A percentile compares a stretch with the other conserved stretches of the same genome.
Evolutionary conservation across 2,797 vertebrate genomes (phyloP).

Genomic region (Knipowitschia caucasica): DNA sequence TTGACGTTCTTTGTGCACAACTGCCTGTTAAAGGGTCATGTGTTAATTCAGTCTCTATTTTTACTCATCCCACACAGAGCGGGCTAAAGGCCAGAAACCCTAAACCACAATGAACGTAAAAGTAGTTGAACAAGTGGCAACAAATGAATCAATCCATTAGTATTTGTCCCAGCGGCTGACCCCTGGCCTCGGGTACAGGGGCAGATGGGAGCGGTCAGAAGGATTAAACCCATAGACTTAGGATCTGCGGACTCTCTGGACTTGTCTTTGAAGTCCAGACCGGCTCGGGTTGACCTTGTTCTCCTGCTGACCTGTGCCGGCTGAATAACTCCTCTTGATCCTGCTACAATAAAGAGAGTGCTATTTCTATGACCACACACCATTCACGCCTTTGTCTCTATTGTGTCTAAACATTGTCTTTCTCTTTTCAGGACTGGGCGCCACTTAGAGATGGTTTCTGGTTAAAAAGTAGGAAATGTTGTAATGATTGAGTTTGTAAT

Average conservation of each 20-base stretch:
- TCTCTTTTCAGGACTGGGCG: neutral
- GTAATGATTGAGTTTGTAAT: neutral
- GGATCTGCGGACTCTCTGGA: constrained; percentile 51
- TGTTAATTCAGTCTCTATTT: constrained; percentile 26
- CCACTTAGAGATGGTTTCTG: neutral
- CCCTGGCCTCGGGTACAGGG: constrained; percentile 33
- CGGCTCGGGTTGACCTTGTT: constrained; percentile 64
- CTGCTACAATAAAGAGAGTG: constrained; percentile 47
- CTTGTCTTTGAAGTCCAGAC: constrained; percentile 70
- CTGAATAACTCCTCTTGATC: constrained; percentile 52
- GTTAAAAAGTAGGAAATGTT: neutral
- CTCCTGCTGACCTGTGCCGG: constrained; percentile 57
- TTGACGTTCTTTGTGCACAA: constrained; percentile 16
- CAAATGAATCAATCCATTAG: constrained; percentile 43
- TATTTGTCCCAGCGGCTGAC: constrained; percentile 50
- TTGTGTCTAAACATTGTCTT: constrained; percentile 21
- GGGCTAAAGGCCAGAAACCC: constrained; percentile 31
- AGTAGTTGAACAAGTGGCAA: constrained; percentile 31
- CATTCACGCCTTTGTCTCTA: constrained; percentile 35
- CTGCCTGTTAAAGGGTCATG: constrained; percentile 9
- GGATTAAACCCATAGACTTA: constrained; percentile 66
- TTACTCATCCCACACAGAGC: constrained; percentile 22
- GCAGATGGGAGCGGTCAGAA: constrained; percentile 25
- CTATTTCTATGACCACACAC: constrained; percentile 25
- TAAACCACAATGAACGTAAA: constrained; percentile 46